phyloP scores from a whole-genome alignment of 1,140 invertebrate species.

The Plutomurus gul region DNA sequence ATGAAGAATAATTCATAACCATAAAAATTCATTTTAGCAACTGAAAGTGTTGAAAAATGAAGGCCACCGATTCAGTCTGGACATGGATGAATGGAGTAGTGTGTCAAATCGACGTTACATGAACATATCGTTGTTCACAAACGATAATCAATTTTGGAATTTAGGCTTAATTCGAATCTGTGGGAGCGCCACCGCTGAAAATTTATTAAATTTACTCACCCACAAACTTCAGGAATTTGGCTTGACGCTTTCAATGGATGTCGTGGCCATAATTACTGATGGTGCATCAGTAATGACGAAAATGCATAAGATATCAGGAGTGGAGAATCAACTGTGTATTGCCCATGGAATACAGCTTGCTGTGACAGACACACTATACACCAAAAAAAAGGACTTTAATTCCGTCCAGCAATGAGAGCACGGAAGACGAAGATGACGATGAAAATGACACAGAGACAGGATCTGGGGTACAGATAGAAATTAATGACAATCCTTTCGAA shows the following conservation, averaged over 20 bases:
- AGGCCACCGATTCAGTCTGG: no score
- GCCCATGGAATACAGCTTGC: conserved; percentile 31
- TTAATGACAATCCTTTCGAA: not conserved
- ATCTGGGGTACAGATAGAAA: not conserved
- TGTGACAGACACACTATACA: conserved; percentile 27
- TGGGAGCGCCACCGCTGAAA: not conserved
- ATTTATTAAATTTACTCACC: not conserved
- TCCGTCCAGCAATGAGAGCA: not conserved
- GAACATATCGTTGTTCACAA: no score
- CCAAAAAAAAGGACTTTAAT: not conserved
- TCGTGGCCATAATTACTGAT: conserved; percentile 12
- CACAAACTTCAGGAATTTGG: not conserved
- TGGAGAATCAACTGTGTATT: conserved; percentile 3
- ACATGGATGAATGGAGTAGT: no score
- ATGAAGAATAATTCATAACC: no score
- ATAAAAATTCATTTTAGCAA: no score
- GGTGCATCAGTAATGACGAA: not conserved
- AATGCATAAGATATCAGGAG: not conserved
- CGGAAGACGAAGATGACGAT: not conserved
- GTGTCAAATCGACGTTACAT: no score
- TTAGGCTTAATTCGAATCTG: no score
- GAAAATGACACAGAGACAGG: not conserved
- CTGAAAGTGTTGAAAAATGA: no score
- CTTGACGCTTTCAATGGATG: not conserved
- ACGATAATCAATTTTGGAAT: no score